Conservation (phyloP, 2,888 invertebrate species). For the Mactromeris polynyma region DNA sequence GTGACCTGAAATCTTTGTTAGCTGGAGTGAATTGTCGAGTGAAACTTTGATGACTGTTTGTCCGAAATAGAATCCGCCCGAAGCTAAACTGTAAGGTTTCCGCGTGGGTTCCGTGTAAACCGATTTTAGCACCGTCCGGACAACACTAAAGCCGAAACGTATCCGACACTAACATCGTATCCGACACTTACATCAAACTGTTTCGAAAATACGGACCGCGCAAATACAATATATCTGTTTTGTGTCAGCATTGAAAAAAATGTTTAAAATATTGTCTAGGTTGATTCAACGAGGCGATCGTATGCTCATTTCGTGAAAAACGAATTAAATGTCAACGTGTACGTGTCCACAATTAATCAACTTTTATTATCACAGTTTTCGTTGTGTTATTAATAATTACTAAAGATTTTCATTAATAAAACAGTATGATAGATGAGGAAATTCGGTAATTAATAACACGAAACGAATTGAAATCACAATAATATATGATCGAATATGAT, state of each 20-base stretch:
- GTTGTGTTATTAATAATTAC: background rate
- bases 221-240: background rate
- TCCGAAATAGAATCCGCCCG: background rate
- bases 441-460: background rate
- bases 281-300: background rate
- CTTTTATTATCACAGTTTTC: background rate
- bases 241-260: background rate
- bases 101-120: background rate
- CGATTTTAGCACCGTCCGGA: background rate
- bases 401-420: background rate
- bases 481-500: background rate
- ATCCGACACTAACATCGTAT: background rate
- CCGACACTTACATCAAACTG: background rate
- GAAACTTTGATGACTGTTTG: background rate
- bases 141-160: background rate
- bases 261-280: background rate
- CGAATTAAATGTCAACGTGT: background rate
- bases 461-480: background rate
- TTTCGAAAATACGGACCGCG: background rate
- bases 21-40: background rate
- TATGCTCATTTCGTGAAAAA: background rate
- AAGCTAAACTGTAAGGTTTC: background rate
- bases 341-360: slow-evolving; percentile 15
- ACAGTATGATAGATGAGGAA: background rate
- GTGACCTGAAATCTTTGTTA: slow-evolving; percentile 22